These are phyloP conservation scores for Misgurnus anguillicaudatus DNA, from an alignment of 2,113 vertebrate genomes.

Conservation along the genomic window DNA sequence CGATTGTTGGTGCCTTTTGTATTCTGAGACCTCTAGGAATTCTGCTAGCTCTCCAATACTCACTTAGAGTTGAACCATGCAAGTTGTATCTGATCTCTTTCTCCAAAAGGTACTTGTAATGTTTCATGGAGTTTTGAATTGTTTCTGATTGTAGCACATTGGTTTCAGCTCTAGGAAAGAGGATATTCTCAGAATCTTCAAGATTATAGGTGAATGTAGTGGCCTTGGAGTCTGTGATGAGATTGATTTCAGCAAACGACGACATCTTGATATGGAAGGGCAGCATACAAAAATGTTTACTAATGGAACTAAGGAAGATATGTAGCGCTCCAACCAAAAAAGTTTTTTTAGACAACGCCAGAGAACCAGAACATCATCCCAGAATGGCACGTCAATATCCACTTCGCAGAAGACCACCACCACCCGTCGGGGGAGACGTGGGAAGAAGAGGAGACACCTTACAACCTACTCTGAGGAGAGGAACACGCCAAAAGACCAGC, in stretches of 20 bases:
- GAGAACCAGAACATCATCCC: no score
- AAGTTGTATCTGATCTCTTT: no score
- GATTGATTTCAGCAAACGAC: background rate
- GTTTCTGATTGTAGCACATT: background rate
- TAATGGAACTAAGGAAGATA: no score
- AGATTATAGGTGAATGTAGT: background rate
- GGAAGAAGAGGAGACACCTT: background rate
- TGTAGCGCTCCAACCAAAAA: no score
- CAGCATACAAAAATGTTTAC: background rate
- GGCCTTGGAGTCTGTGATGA: background rate
- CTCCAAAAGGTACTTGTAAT: no score
- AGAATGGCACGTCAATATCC: background rate
- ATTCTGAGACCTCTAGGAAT: constrained; percentile 5
- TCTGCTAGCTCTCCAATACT: background rate
- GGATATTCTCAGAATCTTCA: background rate
- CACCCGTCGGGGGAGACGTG: background rate
- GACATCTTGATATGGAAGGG: background rate
- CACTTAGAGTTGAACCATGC: no score
- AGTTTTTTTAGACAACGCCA: no score
- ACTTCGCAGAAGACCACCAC: background rate
- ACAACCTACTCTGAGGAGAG: background rate
- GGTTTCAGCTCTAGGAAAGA: background rate
- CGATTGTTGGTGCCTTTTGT: background rate
- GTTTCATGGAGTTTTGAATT: background rate
- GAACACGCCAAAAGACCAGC: background rate